Conservation (phyloP, 2,113 vertebrate genomes). For the Promerops cafer region DNA sequence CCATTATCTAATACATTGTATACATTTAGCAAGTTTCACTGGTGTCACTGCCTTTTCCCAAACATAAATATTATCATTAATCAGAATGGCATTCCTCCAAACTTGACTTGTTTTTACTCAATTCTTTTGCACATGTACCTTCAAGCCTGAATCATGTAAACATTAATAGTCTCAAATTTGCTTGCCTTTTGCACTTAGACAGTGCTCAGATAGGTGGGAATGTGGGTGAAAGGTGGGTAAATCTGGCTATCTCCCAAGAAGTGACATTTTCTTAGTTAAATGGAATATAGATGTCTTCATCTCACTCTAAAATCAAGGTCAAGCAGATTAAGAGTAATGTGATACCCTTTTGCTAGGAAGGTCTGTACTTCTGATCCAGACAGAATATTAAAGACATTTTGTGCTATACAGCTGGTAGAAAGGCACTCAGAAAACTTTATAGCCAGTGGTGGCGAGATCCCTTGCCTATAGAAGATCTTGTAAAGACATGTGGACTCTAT, state of each 20-base stretch:
- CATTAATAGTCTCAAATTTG: background rate
- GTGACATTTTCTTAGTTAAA: conserved; percentile 32
- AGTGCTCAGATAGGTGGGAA: background rate
- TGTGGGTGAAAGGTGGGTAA: background rate
- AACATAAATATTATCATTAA: background rate
- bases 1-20: background rate
- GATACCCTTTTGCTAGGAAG: background rate
- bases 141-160: background rate
- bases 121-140: background rate
- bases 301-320: conserved; percentile 22
- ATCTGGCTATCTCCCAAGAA: background rate
- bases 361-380: background rate
- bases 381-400: background rate
- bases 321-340: conserved; percentile 7
- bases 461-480: background rate
- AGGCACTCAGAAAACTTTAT: background rate
- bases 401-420: background rate
- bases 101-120: background rate
- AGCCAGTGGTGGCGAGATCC: background rate
- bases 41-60: background rate
- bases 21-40: background rate
- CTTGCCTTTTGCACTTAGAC: background rate
- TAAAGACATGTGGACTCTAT: background rate
- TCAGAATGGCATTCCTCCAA: background rate
- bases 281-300: conserved; percentile 16